Evolutionary conservation across 2,888 invertebrate genomes (phyloP), one percentile per base, ranked within the genome.

Genomic region (Cryptocheilus praepositus): DNA sequence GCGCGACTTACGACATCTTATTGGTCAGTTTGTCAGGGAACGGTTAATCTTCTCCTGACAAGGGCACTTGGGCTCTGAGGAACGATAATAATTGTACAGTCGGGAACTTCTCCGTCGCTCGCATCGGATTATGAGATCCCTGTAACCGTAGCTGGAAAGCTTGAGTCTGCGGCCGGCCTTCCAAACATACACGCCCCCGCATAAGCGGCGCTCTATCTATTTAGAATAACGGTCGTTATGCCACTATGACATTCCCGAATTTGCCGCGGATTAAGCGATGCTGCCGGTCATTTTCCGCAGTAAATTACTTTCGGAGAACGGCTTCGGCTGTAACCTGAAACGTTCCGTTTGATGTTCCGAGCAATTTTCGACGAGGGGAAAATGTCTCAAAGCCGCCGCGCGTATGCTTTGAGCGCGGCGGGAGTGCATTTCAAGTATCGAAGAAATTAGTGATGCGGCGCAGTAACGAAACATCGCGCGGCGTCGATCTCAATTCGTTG

Each of bases 81-180:
- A 77, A 80, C 76, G 79, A 80, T 81, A 82, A 81, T 79, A 77
- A 69, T 77, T 69, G 72, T 61, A 71, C 73, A 74, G 76, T 65
- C 68, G 61, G 72, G 75, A 79, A 75, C 66, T 77, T 66, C 61
- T 64, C 49, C 18, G 16, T 66, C 61, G 62, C 49, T 1, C 49
- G 49, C 71, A 70, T 71, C 72, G 74, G 79, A 79, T 80, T 79
- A 80, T 72, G 72, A 70, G 69, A 74, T 76, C 74, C 64, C 71
- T 61, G 65, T 61, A 65, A 63, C 57, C 70, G 64, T 64, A 70
- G 67, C 58, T 66, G 65, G 49, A 65, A 46, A 71, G 78, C 77
- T 74, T 57, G 63, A 51, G 64, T 58, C 36, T 25, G 3, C 36
- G 11, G 66, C 59, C 59, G 57, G 65, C 25, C 56, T 53, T 22